A percentile compares a stretch with the other conserved stretches of the same genome.
Evolutionary conservation across 2,888 invertebrate species (phyloP).

Genomic region (Sarcophaga variegata): DNA sequence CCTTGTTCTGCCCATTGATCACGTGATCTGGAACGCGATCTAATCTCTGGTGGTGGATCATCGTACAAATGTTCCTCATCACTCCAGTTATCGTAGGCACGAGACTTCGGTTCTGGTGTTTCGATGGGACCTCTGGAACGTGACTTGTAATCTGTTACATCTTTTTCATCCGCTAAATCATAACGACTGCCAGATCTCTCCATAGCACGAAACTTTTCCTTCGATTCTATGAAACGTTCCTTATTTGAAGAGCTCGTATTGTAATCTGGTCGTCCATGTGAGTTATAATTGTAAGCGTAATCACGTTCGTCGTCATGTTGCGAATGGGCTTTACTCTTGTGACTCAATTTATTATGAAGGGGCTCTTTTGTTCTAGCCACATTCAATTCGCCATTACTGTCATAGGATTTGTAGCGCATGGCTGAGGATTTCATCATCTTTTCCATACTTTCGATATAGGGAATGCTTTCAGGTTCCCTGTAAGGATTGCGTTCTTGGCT

Average conservation of each 20-base stretch:
- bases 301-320: slow-evolving; percentile 72
- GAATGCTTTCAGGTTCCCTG: slow-evolving; percentile 81
- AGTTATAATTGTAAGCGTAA: slow-evolving; percentile 71
- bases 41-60: slow-evolving; percentile 66
- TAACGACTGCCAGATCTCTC: slow-evolving; percentile 83
- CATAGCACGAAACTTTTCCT: slow-evolving; percentile 91
- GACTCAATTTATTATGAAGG: slow-evolving; percentile 72
- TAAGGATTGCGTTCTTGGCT: slow-evolving; percentile 81
- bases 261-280: slow-evolving; percentile 65
- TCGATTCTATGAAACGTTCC: slow-evolving; percentile 92
- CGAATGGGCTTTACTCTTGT: slow-evolving; percentile 73
- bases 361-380: slow-evolving; percentile 63
- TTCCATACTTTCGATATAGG: slow-evolving; percentile 82
- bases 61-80: slow-evolving; percentile 78
- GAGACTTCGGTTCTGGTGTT: slow-evolving; percentile 65
- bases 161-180: slow-evolving; percentile 82
- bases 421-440: slow-evolving; percentile 82
- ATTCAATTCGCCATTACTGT: slow-evolving; percentile 71
- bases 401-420: slow-evolving; percentile 80
- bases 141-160: slow-evolving; percentile 67
- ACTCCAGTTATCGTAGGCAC: slow-evolving; percentile 78
- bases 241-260: slow-evolving; percentile 84
- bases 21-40: slow-evolving; percentile 71
- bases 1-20: slow-evolving; percentile 70
- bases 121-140: slow-evolving; percentile 76